Percentiles rank a stretch among this genome's conserved stretches.
Conservation (phyloP, 2,888 invertebrate genomes). For the Drosophila histrio region DNA sequence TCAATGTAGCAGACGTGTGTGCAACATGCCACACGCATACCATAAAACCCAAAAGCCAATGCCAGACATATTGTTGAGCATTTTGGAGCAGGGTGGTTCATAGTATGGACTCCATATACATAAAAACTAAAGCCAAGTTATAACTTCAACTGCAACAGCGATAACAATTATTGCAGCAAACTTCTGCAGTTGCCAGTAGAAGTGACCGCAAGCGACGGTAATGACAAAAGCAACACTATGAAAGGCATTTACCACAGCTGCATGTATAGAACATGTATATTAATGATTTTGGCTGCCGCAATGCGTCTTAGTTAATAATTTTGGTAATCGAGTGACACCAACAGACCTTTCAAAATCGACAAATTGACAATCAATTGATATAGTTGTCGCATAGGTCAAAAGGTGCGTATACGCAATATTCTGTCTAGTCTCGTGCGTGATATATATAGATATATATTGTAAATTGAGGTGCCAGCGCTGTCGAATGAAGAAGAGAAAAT, state of each 20-base stretch:
- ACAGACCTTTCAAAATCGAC: too few species aligned
- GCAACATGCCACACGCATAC: neutral
- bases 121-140: slow-evolving; percentile 30
- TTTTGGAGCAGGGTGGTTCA: slow-evolving; percentile 8
- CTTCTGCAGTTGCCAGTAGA: slow-evolving; percentile 16
- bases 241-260: slow-evolving; percentile 18
- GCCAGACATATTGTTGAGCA: slow-evolving; percentile 26
- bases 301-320: slow-evolving; percentile 57
- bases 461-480: too few species aligned
- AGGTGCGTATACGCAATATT: slow-evolving; percentile 1
- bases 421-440: too few species aligned
- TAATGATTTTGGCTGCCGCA: slow-evolving; percentile 58
- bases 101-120: neutral
- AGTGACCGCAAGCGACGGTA: slow-evolving; percentile 44
- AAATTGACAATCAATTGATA: too few species aligned
- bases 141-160: slow-evolving; percentile 21
- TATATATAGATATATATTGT: too few species aligned
- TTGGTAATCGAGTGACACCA: neutral
- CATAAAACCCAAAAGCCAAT: slow-evolving; percentile 3
- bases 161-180: slow-evolving; percentile 38
- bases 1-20: slow-evolving; percentile 12
- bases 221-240: neutral
- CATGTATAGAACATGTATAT: too few species aligned
- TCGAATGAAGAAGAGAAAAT: too few species aligned
- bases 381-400: neutral